These are phyloP conservation scores for Trinorchestia longiramus DNA, from an alignment of 1,140 invertebrate genomes.

Conservation along the genomic window DNA sequence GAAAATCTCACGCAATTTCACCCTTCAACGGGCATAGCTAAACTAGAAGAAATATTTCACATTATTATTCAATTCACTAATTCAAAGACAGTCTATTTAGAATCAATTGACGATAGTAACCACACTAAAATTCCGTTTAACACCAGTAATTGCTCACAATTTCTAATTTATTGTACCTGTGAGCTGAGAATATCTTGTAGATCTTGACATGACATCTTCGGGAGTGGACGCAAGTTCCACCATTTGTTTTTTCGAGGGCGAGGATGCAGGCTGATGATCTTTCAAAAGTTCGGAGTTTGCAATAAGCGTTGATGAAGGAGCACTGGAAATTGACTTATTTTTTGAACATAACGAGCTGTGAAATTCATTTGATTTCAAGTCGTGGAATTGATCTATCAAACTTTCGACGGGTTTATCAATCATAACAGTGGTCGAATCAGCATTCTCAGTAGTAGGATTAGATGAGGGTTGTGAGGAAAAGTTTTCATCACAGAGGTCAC, in stretches of 20 bases:
- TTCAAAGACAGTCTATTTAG: not conserved
- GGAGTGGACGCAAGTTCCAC: not conserved
- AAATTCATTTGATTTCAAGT: not conserved
- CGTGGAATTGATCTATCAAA: no score
- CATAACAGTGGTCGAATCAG: not conserved
- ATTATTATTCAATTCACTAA: not conserved
- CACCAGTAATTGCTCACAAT: not conserved
- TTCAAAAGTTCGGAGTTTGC: not conserved
- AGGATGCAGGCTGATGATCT: not conserved
- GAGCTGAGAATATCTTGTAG: not conserved
- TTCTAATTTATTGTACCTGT: not conserved
- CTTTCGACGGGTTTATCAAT: not conserved
- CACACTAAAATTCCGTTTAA: not conserved
- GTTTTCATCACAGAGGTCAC: not conserved
- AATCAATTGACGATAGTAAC: not conserved
- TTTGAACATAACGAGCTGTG: no score
- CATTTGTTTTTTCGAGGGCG: not conserved
- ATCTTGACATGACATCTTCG: not conserved
- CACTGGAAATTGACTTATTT: not conserved
- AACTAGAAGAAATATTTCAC: no score
- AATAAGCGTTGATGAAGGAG: not conserved
- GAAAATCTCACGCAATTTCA: no score
- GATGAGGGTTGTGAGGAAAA: not conserved
- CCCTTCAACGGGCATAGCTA: no score
- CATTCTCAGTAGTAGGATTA: not conserved